Conservation (phyloP, 2,888 invertebrate genomes). For the Drosophila yooni region DNA sequence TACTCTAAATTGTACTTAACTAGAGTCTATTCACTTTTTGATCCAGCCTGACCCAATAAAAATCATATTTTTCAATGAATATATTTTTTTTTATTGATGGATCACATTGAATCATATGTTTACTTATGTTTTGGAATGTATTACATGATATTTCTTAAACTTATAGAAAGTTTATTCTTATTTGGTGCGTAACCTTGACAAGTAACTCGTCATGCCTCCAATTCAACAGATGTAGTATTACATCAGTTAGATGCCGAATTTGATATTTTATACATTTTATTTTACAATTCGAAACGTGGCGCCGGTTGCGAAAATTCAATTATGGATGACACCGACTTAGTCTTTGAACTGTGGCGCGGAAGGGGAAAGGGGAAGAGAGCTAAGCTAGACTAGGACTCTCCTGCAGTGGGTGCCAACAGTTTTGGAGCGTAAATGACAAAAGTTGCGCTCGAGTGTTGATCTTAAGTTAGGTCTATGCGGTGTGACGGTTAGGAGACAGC, state of each 20-base stretch:
- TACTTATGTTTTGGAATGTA: background rate
- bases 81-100: background rate
- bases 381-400: background rate
- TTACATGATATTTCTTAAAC: too few relatives aligned
- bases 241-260: conserved; percentile 33
- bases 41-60: background rate
- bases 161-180: background rate
- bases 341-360: background rate
- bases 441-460: conserved; percentile 76
- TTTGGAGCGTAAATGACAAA: conserved; percentile 78
- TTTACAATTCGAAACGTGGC: conserved; percentile 44
- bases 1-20: background rate
- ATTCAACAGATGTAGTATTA: conserved; percentile 12
- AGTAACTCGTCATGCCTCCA: conserved; percentile 17
- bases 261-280: conserved; percentile 31
- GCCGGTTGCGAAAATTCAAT: conserved; percentile 72
- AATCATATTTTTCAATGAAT: too few relatives aligned
- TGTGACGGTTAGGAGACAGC: background rate
- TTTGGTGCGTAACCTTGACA: conserved; percentile 16
- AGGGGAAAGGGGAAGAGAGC: background rate
- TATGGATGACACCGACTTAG: conserved; percentile 44
- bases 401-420: conserved; percentile 42
- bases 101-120: background rate
- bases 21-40: conserved; percentile 8
- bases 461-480: conserved; percentile 61